A percentile compares a stretch with the other conserved stretches of the same genome.
Evolutionary conservation across 2,113 vertebrate species (phyloP).

Genomic region (Halcyon malimbica): DNA sequence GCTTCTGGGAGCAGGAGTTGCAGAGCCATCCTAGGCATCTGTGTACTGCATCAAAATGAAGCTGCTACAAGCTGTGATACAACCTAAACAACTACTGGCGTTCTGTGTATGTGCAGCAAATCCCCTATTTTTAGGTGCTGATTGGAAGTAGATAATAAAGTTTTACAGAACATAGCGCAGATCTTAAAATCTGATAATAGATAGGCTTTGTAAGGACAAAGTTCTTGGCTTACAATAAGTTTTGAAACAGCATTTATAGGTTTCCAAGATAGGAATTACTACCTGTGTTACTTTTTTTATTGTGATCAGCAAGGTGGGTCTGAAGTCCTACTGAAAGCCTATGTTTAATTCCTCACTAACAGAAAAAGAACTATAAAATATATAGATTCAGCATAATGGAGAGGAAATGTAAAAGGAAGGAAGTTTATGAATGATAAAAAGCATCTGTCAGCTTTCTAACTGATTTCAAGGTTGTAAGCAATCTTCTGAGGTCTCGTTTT

Average conservation of each 20-base stretch:
- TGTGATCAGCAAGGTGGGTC: neutral
- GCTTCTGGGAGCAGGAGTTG: neutral
- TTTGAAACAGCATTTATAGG: neutral
- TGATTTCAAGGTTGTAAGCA: neutral
- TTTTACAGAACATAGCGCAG: neutral
- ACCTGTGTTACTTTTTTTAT: neutral
- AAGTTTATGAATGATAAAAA: conserved; percentile 36
- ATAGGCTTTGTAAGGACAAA: neutral
- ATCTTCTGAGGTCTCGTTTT: neutral
- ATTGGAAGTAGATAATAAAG: neutral
- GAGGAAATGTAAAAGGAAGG: conserved; percentile 50
- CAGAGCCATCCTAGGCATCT: neutral
- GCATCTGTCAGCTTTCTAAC: conserved; percentile 29
- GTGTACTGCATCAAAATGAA: neutral
- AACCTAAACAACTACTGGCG: neutral
- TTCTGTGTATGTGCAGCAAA: neutral
- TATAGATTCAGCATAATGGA: neutral
- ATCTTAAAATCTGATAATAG: neutral
- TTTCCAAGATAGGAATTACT: neutral
- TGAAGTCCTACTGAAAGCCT: neutral
- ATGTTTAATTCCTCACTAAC: neutral
- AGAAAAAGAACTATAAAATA: neutral
- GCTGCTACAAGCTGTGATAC: neutral
- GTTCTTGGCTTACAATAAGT: neutral
- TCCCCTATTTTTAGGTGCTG: neutral